Conservation (phyloP, 2,113 vertebrate genomes). For the Heterotis niloticus region DNA sequence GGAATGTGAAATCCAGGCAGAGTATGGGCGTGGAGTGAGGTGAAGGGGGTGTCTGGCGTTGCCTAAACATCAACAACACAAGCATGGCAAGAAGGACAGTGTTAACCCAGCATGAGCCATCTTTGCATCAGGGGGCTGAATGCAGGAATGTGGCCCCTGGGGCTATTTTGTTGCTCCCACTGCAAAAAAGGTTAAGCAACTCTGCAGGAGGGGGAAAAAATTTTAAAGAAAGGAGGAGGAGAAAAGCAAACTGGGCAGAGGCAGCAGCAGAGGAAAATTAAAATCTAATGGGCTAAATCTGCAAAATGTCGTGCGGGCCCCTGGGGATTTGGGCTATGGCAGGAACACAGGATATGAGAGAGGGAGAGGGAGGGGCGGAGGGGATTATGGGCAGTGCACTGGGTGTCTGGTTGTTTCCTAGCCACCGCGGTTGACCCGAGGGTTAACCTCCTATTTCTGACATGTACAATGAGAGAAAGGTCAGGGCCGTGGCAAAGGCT, state of each 20-base stretch:
- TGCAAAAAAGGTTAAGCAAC: constrained; percentile 45
- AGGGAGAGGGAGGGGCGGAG: background rate
- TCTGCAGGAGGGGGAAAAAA: constrained; percentile 4
- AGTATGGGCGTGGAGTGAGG: too few species aligned
- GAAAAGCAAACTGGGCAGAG: constrained; percentile 21
- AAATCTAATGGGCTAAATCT: constrained; percentile 52
- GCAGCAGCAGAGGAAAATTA: constrained; percentile 33
- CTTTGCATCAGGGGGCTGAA: background rate
- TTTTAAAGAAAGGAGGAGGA: constrained; percentile 32
- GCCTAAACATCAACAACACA: background rate
- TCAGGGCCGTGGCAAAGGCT: constrained; percentile 6
- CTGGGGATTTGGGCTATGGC: constrained; percentile 31
- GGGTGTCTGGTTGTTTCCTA: constrained; percentile 35
- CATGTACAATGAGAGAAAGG: constrained; percentile 25
- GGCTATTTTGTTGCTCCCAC: constrained; percentile 37
- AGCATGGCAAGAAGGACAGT: background rate
- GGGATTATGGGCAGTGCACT: constrained; percentile 40
- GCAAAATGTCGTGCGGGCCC: constrained; percentile 42
- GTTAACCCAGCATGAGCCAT: background rate
- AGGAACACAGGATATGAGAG: constrained; percentile 39
- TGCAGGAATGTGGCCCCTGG: constrained; percentile 21
- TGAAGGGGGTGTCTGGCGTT: background rate
- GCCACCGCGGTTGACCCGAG: constrained; percentile 31
- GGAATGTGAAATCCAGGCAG: too few species aligned
- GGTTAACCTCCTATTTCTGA: constrained; percentile 30